Percentiles rank a stretch among this genome's conserved stretches.
These are phyloP conservation scores for Campylomormyrus numenius DNA, from an alignment of 2,113 vertebrate species.

Conservation along the genomic window DNA sequence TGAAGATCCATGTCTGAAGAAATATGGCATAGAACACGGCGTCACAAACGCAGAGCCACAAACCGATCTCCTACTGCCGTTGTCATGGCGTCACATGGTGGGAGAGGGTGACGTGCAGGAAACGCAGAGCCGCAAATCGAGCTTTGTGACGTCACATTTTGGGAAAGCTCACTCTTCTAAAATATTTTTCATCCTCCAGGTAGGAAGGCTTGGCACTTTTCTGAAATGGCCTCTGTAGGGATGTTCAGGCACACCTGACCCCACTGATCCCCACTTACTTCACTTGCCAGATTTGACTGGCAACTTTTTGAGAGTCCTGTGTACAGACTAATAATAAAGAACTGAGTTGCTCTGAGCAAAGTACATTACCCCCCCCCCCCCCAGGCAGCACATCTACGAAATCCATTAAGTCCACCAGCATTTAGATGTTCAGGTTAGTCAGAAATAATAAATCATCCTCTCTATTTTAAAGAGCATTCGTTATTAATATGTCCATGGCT, in stretches of 20 bases:
- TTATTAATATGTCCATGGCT: not conserved
- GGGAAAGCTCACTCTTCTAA: not conserved
- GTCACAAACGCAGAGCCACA: not conserved
- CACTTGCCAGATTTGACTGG: not conserved
- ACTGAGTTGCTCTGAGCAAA: not conserved
- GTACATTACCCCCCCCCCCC: too few species aligned
- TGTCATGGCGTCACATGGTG: not conserved
- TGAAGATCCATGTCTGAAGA: constrained; percentile 17
- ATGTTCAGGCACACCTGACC: not conserved
- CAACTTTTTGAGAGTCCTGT: not conserved
- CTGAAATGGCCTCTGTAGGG: not conserved
- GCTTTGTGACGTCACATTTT: not conserved
- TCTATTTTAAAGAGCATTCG: constrained; percentile 6
- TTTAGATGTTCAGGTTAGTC: not conserved
- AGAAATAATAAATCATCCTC: not conserved
- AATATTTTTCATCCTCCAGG: not conserved
- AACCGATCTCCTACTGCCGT: too few species aligned
- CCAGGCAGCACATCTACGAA: not conserved
- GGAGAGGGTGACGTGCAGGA: not conserved
- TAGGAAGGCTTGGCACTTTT: not conserved
- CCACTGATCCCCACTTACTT: not conserved
- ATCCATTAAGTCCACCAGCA: not conserved
- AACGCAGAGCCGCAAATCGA: too few species aligned
- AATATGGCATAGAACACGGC: constrained; percentile 17
- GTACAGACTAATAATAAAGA: not conserved